Conservation (phyloP, 1,140 invertebrate genomes). For the Diorhabda carinulata region DNA sequence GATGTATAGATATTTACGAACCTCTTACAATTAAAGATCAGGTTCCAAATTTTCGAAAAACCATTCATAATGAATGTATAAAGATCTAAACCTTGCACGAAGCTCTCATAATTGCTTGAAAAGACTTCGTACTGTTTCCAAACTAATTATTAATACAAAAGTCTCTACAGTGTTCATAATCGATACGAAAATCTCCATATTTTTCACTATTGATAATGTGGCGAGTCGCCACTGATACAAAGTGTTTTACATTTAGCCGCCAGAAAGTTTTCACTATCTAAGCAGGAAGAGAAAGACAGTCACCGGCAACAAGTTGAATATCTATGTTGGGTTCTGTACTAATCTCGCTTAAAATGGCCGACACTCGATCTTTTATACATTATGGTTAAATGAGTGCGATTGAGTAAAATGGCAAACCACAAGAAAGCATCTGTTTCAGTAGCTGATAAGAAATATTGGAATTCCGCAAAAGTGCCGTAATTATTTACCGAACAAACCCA, state of each 20-base stretch:
- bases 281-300: slow-evolving; percentile 17
- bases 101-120: no score
- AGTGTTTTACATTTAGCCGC: slow-evolving; percentile 4
- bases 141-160: no score
- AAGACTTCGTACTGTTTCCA: no score
- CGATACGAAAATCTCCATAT: no score
- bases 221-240: not conserved
- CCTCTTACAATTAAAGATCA: no score
- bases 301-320: slow-evolving; percentile 10
- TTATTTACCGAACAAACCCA: no score
- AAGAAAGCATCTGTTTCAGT: not conserved
- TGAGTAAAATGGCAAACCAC: not conserved
- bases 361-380: not conserved
- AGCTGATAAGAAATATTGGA: not conserved
- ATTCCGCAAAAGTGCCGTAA: not conserved
- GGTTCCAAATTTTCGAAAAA: no score
- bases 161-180: no score
- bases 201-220: no score
- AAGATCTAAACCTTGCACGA: no score
- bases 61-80: no score
- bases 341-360: slow-evolving; percentile 10
- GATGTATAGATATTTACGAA: no score
- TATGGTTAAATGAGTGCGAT: slow-evolving; percentile 1
- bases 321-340: slow-evolving; percentile 16
- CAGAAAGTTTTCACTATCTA: slow-evolving; percentile 17